Conservation (phyloP, 2,888 invertebrate species). For the Leistus spinibarbis region DNA sequence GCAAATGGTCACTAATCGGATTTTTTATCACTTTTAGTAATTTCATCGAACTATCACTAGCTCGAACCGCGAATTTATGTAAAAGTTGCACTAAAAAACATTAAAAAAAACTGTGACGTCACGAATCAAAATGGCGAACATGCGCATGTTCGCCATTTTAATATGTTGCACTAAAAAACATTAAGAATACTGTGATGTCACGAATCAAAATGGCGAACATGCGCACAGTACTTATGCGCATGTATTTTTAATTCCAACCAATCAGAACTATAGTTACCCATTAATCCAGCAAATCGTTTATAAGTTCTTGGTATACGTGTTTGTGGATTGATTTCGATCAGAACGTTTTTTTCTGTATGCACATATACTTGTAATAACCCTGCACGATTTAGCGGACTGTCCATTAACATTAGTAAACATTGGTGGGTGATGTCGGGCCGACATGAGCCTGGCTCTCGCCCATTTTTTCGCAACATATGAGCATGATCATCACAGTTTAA, state of each 20-base stretch:
- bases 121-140: too few relatives aligned
- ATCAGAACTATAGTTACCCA: slow-evolving; percentile 70
- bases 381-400: slow-evolving; percentile 95
- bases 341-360: slow-evolving; percentile 88
- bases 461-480: slow-evolving; percentile 81
- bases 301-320: slow-evolving; percentile 96
- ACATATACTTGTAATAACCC: slow-evolving; percentile 95
- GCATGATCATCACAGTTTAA: slow-evolving; percentile 94
- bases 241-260: too few relatives aligned
- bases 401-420: slow-evolving; percentile 95
- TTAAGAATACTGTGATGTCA: too few relatives aligned
- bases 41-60: slow-evolving; percentile 87
- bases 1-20: slow-evolving; percentile 92
- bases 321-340: slow-evolving; percentile 96
- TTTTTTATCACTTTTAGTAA: slow-evolving; percentile 96
- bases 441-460: slow-evolving; percentile 85
- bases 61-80: slow-evolving; percentile 91
- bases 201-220: too few relatives aligned
- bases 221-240: too few relatives aligned
- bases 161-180: too few relatives aligned
- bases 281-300: slow-evolving; percentile 94
- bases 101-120: not conserved
- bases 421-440: slow-evolving; percentile 98
- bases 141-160: too few relatives aligned
- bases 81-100: slow-evolving; percentile 83